Evolutionary conservation across 2,113 vertebrate genomes (phyloP).

Genomic region (Illadopsis cleaveri): DNA sequence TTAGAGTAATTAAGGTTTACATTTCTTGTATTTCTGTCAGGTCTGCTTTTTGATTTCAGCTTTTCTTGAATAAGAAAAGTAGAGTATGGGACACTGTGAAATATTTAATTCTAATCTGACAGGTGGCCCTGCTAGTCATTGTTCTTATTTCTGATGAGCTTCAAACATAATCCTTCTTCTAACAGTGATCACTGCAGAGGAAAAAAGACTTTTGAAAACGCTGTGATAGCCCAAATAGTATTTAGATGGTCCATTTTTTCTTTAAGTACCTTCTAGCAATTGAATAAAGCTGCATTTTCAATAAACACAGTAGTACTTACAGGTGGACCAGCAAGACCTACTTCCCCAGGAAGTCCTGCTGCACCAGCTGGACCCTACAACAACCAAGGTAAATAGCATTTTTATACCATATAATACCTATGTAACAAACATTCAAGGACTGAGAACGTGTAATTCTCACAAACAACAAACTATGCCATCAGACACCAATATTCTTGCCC

Average conservation of each 20-base stretch:
- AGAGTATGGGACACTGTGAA: background rate
- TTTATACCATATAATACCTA: background rate
- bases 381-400: slow-evolving; percentile 2
- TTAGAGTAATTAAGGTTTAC: background rate
- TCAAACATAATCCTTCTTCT: background rate
- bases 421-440: background rate
- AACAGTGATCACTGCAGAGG: background rate
- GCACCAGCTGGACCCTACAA: slow-evolving; percentile 87
- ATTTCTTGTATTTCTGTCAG: background rate
- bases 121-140: background rate
- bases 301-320: slow-evolving; percentile 79
- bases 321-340: slow-evolving; percentile 83
- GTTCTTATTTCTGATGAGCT: background rate
- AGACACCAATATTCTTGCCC: background rate
- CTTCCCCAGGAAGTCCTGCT: slow-evolving; percentile 88
- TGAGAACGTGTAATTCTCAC: background rate
- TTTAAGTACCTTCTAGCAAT: background rate
- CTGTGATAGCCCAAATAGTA: background rate
- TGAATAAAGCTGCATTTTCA: background rate
- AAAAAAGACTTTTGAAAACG: background rate
- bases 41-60: background rate
- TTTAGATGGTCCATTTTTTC: background rate
- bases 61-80: background rate
- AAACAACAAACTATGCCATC: background rate
- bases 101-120: background rate